Percentiles rank a stretch among this genome's conserved stretches.
These are phyloP conservation scores for Halcyon smyrnensis DNA, from an alignment of 2,797 vertebrate species.

Conservation along the genomic window DNA sequence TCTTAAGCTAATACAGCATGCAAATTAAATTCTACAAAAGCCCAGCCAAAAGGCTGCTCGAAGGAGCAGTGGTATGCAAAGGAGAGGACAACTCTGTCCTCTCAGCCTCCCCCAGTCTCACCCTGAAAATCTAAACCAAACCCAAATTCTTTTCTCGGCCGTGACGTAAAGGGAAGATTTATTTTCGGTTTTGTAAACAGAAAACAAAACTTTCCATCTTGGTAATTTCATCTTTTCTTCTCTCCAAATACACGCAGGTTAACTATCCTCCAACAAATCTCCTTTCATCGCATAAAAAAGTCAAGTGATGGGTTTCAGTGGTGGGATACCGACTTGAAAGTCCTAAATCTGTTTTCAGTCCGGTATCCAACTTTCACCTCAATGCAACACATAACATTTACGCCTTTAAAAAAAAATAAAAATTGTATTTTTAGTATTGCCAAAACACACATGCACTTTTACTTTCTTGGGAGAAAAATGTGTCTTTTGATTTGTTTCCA, in stretches of 20 bases:
- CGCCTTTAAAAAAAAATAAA: constrained; percentile 53
- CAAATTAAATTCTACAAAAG: constrained; percentile 69
- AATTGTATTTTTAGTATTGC: constrained; percentile 59
- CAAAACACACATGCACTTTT: constrained; percentile 78
- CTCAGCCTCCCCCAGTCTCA: constrained; percentile 38
- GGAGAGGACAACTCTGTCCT: constrained; percentile 48
- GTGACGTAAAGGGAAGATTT: constrained; percentile 25
- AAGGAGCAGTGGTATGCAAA: constrained; percentile 66
- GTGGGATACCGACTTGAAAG: neutral
- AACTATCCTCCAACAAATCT: neutral
- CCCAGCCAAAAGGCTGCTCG: constrained; percentile 56
- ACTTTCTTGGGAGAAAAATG: constrained; percentile 80
- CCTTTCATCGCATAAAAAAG: neutral
- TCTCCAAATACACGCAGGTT: neutral
- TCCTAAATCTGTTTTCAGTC: constrained; percentile 59
- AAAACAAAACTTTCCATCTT: constrained; percentile 20
- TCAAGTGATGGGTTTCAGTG: constrained; percentile 26
- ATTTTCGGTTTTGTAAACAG: neutral
- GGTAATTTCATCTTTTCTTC: neutral
- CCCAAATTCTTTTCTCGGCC: constrained; percentile 25
- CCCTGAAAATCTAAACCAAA: constrained; percentile 34
- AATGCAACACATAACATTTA: constrained; percentile 65
- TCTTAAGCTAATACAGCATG: constrained; percentile 31
- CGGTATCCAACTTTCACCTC: constrained; percentile 39
- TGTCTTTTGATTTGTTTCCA: constrained; percentile 80